Conservation (phyloP, 2,888 invertebrate species). For the Cosmia pyralina region DNA sequence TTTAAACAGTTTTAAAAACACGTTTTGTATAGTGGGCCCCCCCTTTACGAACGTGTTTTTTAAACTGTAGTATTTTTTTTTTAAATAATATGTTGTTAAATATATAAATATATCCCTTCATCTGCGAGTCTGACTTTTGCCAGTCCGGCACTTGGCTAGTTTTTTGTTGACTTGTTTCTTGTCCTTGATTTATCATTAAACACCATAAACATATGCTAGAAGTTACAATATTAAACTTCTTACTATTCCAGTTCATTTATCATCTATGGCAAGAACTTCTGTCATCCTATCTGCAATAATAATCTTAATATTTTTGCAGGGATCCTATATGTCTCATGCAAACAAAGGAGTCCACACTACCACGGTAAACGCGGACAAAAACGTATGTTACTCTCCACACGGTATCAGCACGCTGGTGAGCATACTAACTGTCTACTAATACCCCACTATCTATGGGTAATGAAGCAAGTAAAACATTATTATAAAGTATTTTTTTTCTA, state of each 20-base stretch:
- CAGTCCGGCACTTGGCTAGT: too few species aligned
- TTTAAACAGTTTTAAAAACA: too few species aligned
- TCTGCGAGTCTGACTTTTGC: too few species aligned
- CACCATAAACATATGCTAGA: not conserved
- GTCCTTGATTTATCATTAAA: not conserved
- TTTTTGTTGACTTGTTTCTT: not conserved
- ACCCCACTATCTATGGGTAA: slow-evolving; percentile 16
- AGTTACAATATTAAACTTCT: not conserved
- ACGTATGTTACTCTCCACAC: slow-evolving; percentile 83
- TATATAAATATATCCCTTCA: too few species aligned
- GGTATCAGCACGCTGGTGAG: slow-evolving; percentile 86
- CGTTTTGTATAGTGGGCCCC: too few species aligned
- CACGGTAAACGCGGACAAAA: slow-evolving; percentile 83
- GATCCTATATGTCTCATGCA: slow-evolving; percentile 77
- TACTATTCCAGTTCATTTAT: not conserved
- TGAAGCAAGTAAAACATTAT: slow-evolving; percentile 40
- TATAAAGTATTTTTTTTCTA: not conserved
- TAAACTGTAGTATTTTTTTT: too few species aligned
- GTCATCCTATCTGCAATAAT: not conserved
- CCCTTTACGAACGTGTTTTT: too few species aligned
- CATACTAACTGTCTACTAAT: slow-evolving; percentile 87
- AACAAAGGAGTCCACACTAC: slow-evolving; percentile 84
- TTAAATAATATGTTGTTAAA: too few species aligned
- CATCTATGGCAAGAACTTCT: not conserved
- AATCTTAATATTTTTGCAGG: slow-evolving; percentile 73